Percentiles rank a stretch among this genome's conserved stretches.
These are phyloP conservation scores for Dunckerocampus dactyliophorus DNA, from an alignment of 2,113 vertebrate genomes.

Conservation along the genomic window DNA sequence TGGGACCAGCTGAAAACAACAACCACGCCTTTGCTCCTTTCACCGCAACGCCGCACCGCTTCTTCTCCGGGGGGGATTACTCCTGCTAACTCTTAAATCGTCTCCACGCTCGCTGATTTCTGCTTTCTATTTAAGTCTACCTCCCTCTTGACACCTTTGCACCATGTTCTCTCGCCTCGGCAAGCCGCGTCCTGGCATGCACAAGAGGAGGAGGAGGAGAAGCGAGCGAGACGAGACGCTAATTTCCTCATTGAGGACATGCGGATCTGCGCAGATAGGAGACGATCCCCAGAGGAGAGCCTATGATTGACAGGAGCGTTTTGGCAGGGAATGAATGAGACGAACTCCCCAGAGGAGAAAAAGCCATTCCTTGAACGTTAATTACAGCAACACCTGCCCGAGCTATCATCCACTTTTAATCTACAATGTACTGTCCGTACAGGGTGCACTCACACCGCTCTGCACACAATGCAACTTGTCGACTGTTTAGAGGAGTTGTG, in stretches of 20 bases:
- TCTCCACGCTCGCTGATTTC: slow-evolving; percentile 7
- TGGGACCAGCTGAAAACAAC: no score
- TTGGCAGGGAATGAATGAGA: not conserved
- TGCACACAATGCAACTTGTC: no score
- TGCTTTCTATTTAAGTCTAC: slow-evolving; percentile 22
- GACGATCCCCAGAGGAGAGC: slow-evolving; percentile 26
- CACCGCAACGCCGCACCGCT: slow-evolving; percentile 21
- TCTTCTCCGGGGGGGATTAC: slow-evolving; percentile 23
- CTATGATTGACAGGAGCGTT: slow-evolving; percentile 49
- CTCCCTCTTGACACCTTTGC: slow-evolving; percentile 42
- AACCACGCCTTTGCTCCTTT: not conserved
- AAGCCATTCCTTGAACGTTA: slow-evolving; percentile 26
- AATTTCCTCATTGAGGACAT: slow-evolving; percentile 36
- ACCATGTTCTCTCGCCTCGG: slow-evolving; percentile 15
- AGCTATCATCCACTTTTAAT: not conserved
- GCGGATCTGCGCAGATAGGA: slow-evolving; percentile 31
- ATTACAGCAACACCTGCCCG: slow-evolving; percentile 38
- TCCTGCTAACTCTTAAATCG: slow-evolving; percentile 18
- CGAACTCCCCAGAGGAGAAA: slow-evolving; percentile 5
- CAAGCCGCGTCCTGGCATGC: slow-evolving; percentile 25
- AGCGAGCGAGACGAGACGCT: slow-evolving; percentile 5
- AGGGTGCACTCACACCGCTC: no score
- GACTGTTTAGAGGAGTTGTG: no score
- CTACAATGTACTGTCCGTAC: not conserved
- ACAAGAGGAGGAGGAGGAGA: slow-evolving; percentile 27